A percentile compares a stretch with the other conserved stretches of the same genome.
phyloP scores from a whole-genome alignment of 2,797 vertebrate genomes.

The Coregonus suidteri region DNA sequence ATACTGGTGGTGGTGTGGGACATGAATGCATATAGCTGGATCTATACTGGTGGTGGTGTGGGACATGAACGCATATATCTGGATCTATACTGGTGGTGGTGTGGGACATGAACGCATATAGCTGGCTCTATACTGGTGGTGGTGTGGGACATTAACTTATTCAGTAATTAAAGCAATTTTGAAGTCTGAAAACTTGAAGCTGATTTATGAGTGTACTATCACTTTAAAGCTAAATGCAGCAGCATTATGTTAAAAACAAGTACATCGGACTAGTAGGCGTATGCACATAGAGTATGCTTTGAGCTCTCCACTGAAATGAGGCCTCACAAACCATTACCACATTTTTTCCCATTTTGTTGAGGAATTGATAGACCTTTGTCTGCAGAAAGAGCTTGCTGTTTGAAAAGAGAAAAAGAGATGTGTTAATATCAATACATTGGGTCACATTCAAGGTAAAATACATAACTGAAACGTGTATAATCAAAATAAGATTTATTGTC shows the following conservation, averaged over 20 bases:
- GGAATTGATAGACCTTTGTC: conserved; percentile 72
- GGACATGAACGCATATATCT: not conserved
- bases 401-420: conserved; percentile 78
- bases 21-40: not conserved
- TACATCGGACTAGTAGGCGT: not conserved
- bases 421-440: conserved; percentile 76
- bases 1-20: not conserved
- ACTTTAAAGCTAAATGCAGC: not conserved
- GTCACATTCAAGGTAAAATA: conserved; percentile 51
- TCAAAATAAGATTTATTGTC: conserved; percentile 76
- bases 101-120: not conserved
- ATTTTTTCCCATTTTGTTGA: conserved; percentile 77
- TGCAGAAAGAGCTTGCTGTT: conserved; percentile 80
- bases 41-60: not conserved
- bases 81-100: not conserved
- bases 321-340: conserved; percentile 72
- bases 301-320: conserved; percentile 44
- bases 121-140: not conserved
- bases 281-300: conserved; percentile 22
- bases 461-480: conserved; percentile 58
- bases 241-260: not conserved
- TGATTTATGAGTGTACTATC: not conserved
- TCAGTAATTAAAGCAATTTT: not conserved
- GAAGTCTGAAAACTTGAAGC: not conserved
- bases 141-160: not conserved